Conservation (phyloP, 2,888 invertebrate species). For the Pheosia gnoma region DNA sequence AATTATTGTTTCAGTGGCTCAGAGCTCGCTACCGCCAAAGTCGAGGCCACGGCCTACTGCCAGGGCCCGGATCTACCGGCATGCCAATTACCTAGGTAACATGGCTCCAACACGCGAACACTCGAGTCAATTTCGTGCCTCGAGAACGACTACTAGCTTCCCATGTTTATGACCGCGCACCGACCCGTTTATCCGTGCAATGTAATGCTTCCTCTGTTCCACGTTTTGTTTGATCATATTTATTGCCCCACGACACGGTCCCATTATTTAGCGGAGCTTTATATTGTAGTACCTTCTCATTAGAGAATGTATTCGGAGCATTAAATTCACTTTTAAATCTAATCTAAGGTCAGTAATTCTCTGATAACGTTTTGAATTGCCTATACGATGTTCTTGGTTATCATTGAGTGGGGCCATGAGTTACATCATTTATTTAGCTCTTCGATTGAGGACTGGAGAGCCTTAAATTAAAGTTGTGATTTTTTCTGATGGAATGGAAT, state of each 20-base stretch:
- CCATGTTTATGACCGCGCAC: constrained; percentile 66
- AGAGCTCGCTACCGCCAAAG: constrained; percentile 12
- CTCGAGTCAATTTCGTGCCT: constrained; percentile 68
- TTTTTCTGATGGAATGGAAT: background rate
- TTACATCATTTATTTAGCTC: constrained; percentile 33
- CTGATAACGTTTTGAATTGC: constrained; percentile 51
- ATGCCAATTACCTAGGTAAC: constrained; percentile 77
- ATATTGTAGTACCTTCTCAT: constrained; percentile 64
- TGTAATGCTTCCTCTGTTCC: constrained; percentile 72
- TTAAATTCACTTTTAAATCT: constrained; percentile 54
- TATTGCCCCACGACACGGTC: constrained; percentile 61
- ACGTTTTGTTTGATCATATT: constrained; percentile 78
- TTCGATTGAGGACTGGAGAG: constrained; percentile 12
- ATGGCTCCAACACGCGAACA: constrained; percentile 67
- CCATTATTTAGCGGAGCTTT: constrained; percentile 67
- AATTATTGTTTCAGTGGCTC: background rate
- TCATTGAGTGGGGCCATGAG: constrained; percentile 45
- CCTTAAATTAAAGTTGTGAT: background rate
- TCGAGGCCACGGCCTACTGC: constrained; percentile 30
- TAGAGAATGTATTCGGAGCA: constrained; percentile 64
- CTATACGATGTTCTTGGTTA: constrained; percentile 39
- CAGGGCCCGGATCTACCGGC: constrained; percentile 47
- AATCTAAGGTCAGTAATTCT: constrained; percentile 51
- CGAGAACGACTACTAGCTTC: constrained; percentile 57
- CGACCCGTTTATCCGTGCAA: constrained; percentile 72